Percentiles rank a stretch among this genome's conserved stretches.
These are phyloP conservation scores for Pomatorhinus ruficollis DNA, from an alignment of 2,113 vertebrate genomes.

Conservation along the genomic window DNA sequence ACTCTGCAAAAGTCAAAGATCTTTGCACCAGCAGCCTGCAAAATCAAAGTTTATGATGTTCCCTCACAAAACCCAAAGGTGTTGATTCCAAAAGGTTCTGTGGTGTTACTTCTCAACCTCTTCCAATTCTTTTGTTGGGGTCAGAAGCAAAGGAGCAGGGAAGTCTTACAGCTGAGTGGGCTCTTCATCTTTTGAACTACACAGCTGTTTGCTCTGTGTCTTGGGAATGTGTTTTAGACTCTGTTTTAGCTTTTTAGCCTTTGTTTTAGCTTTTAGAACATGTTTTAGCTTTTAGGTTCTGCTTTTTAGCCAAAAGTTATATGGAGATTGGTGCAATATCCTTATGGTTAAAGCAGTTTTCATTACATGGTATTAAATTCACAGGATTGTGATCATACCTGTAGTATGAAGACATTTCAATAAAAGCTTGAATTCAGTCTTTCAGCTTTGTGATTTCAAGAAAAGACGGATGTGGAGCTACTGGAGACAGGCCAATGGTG, in stretches of 20 bases:
- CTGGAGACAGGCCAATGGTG: background rate
- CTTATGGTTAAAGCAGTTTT: background rate
- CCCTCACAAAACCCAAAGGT: background rate
- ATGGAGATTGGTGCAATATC: too few species aligned
- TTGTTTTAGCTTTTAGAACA: too few species aligned
- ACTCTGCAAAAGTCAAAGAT: background rate
- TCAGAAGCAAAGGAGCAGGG: background rate
- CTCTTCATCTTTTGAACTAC: background rate
- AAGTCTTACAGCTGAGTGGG: background rate
- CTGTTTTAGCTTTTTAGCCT: too few species aligned
- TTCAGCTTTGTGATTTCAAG: background rate
- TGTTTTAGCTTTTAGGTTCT: background rate
- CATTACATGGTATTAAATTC: background rate
- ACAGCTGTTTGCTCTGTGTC: background rate
- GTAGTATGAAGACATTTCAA: background rate
- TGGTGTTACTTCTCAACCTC: background rate
- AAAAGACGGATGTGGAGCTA: background rate
- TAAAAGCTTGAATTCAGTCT: background rate
- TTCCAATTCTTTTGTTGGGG: background rate
- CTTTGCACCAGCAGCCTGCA: background rate
- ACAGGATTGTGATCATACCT: background rate
- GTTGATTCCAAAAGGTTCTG: background rate
- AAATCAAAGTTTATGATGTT: background rate
- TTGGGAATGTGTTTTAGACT: background rate
- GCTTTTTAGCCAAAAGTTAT: background rate